Percentiles rank a stretch among this genome's conserved stretches.
Conservation (phyloP, 2,888 invertebrate species). For the Monoplex corrugatus region DNA sequence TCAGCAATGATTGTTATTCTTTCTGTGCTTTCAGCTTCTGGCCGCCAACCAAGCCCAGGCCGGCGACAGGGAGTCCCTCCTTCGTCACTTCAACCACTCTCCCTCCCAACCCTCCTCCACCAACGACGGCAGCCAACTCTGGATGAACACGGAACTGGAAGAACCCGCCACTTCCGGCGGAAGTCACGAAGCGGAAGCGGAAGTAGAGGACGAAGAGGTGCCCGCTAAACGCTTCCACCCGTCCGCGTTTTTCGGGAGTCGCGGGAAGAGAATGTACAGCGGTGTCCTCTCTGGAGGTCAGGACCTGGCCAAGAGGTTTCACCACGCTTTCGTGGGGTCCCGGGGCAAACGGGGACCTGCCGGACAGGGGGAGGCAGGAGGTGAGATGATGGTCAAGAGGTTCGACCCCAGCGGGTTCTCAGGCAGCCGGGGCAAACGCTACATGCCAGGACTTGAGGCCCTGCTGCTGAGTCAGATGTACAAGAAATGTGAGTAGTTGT, state of each 20-base stretch:
- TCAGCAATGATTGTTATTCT: too few relatives aligned
- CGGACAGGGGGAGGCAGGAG: background rate
- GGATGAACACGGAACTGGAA: background rate
- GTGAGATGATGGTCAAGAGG: slow-evolving; percentile 19
- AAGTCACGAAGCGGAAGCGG: slow-evolving; percentile 23
- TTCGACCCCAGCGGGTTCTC: slow-evolving; percentile 51
- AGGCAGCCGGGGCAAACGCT: slow-evolving; percentile 53
- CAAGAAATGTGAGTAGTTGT: slow-evolving; percentile 53
- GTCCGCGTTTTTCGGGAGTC: slow-evolving; percentile 12
- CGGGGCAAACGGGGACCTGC: background rate
- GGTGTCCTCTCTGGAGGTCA: background rate
- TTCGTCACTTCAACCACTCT: background rate
- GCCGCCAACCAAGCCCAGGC: background rate
- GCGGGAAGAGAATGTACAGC: slow-evolving; percentile 26
- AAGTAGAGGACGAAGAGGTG: background rate
- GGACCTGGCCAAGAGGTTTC: background rate
- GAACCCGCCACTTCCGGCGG: background rate
- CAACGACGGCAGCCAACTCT: slow-evolving; percentile 18
- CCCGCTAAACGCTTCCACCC: slow-evolving; percentile 33
- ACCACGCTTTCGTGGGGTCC: background rate
- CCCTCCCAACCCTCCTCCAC: background rate
- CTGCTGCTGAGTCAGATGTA: slow-evolving; percentile 50
- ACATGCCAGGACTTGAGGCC: slow-evolving; percentile 50
- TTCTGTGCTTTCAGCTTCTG: background rate
- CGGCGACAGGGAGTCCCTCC: background rate